Evolutionary conservation across 2,888 invertebrate genomes (phyloP).

Genomic region (Elegia similella): DNA sequence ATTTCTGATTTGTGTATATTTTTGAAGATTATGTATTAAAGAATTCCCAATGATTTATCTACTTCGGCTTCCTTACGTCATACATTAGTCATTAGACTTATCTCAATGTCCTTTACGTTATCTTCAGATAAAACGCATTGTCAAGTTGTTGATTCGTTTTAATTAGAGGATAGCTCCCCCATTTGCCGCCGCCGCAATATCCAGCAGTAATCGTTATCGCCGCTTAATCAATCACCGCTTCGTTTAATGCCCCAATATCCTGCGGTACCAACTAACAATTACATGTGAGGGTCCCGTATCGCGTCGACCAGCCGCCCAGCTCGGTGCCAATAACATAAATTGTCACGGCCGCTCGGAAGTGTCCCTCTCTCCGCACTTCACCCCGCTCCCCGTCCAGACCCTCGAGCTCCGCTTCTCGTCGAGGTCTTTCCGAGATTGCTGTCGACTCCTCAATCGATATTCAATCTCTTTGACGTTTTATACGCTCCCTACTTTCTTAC

Average conservation of each 20-base stretch:
- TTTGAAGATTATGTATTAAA: background rate
- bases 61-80: background rate
- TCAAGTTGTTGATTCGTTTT: slow-evolving; percentile 35
- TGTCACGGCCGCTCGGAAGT: slow-evolving; percentile 73
- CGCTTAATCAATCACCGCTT: slow-evolving; percentile 74
- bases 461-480: slow-evolving; percentile 79
- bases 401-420: slow-evolving; percentile 35
- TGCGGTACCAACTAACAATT: slow-evolving; percentile 76
- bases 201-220: slow-evolving; percentile 65
- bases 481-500: slow-evolving; percentile 72
- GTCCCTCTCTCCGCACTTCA: slow-evolving; percentile 34
- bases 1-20: background rate
- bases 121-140: slow-evolving; percentile 13
- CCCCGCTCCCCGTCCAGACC: slow-evolving; percentile 30
- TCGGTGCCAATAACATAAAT: slow-evolving; percentile 77
- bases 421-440: slow-evolving; percentile 58
- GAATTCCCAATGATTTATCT: background rate
- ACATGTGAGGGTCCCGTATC: slow-evolving; percentile 75
- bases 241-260: slow-evolving; percentile 78
- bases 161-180: slow-evolving; percentile 35
- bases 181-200: slow-evolving; percentile 62
- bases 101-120: background rate
- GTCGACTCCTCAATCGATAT: slow-evolving; percentile 78
- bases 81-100: background rate
- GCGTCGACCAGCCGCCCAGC: slow-evolving; percentile 50